phyloP scores from a whole-genome alignment of 2,113 vertebrate genomes.

The Nibea coibor region DNA sequence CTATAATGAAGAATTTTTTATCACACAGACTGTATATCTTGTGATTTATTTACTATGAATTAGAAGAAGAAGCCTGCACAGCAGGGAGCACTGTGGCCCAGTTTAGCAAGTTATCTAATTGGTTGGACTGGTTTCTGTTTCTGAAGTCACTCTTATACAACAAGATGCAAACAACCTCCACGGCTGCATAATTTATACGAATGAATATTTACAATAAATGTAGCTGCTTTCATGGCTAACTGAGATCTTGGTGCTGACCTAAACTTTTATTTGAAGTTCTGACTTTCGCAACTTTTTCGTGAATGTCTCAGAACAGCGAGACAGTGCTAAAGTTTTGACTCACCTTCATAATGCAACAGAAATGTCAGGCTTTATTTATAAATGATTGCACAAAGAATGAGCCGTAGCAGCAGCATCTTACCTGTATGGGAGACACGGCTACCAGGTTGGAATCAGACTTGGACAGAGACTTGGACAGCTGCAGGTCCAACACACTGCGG shows the following conservation, averaged over 20 bases:
- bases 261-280: background rate
- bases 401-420: background rate
- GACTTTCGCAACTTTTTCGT: background rate
- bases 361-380: background rate
- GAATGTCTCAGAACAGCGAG: background rate
- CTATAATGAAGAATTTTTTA: conserved; percentile 35
- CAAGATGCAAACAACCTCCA: conserved; percentile 30
- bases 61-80: conserved; percentile 45
- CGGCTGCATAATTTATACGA: conserved; percentile 22
- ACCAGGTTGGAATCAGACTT: conserved; percentile 97
- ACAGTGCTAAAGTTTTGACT: background rate
- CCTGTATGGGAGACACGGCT: conserved; percentile 77
- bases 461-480: conserved; percentile 92
- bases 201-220: conserved; percentile 41
- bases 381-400: background rate
- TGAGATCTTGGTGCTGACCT: background rate
- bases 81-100: conserved; percentile 58
- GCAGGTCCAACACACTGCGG: conserved; percentile 91
- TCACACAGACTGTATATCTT: conserved; percentile 63
- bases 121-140: conserved; percentile 51
- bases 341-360: background rate
- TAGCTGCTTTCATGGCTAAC: conserved; percentile 13
- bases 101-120: conserved; percentile 53
- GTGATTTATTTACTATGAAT: conserved; percentile 64
- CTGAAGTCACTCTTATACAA: conserved; percentile 49